Conservation (phyloP, 2,113 vertebrate species). For the Procavia capensis region DNA sequence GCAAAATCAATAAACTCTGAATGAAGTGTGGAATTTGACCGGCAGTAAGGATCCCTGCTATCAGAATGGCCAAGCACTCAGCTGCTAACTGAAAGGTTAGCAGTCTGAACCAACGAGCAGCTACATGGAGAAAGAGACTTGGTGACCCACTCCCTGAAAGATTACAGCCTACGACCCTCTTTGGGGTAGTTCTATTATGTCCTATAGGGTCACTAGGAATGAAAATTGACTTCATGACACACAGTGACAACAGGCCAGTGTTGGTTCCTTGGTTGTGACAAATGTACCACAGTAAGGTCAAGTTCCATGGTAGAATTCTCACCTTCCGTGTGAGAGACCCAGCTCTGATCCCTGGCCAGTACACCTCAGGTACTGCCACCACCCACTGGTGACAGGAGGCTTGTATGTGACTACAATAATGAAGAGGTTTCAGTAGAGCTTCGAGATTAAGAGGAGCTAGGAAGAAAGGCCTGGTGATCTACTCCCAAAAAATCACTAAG, state of each 20-base stretch:
- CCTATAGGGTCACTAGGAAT: neutral
- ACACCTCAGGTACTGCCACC: neutral
- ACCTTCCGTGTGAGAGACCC: neutral
- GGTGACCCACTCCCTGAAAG: neutral
- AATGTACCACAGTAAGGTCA: fast-evolving
- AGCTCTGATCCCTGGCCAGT: neutral
- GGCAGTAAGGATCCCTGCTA: neutral
- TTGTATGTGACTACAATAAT: neutral
- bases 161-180: neutral
- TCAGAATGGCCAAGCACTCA: neutral
- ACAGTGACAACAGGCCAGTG: fast-evolving
- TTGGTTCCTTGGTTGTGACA: fast-evolving
- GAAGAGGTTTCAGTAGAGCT: neutral
- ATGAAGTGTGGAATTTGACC: fast-evolving
- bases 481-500: neutral
- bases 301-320: neutral
- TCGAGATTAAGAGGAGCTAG: neutral
- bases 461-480: neutral
- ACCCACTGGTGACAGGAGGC: neutral
- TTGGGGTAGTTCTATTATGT: neutral
- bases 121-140: neutral
- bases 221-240: neutral
- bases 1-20: fast-evolving
- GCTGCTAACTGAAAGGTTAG: neutral
- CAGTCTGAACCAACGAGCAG: neutral